Evolutionary conservation across 1,140 invertebrate genomes (phyloP).

Genomic region (Ostrea denselamellosa): DNA sequence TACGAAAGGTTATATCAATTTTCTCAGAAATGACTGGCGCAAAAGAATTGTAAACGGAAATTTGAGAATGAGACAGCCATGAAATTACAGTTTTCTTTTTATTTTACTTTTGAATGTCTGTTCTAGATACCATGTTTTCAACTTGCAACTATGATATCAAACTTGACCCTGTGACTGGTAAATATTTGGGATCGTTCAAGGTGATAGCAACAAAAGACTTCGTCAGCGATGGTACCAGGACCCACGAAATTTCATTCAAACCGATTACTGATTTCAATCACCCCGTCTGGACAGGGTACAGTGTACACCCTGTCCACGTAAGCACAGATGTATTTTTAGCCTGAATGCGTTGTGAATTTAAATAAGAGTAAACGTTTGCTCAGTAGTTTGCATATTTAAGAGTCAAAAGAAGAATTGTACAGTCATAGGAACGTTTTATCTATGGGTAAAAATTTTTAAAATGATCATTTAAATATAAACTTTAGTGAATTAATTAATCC

Average conservation of each 20-base stretch:
- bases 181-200: slow-evolving; percentile 43
- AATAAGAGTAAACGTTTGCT: no score
- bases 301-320: slow-evolving; percentile 50
- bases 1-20: slow-evolving; percentile 3
- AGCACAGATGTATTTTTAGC: background rate
- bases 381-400: no score
- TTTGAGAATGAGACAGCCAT: background rate
- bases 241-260: slow-evolving; percentile 48
- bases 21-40: background rate
- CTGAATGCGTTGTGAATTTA: background rate
- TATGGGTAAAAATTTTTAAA: no score
- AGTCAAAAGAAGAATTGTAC: no score
- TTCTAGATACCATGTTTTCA: slow-evolving; percentile 48
- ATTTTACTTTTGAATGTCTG: background rate
- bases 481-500: no score
- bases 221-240: slow-evolving; percentile 50
- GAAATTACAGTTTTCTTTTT: background rate
- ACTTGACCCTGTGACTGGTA: slow-evolving; percentile 42
- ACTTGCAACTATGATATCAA: slow-evolving; percentile 50
- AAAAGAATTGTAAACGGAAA: no score
- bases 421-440: no score
- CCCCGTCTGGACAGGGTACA: slow-evolving; percentile 51
- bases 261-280: slow-evolving; percentile 46
- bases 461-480: no score
- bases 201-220: slow-evolving; percentile 54